These are phyloP conservation scores for Heliopora coerulea DNA, from an alignment of 92 coral and sea anemone species.

Conservation along the genomic window DNA sequence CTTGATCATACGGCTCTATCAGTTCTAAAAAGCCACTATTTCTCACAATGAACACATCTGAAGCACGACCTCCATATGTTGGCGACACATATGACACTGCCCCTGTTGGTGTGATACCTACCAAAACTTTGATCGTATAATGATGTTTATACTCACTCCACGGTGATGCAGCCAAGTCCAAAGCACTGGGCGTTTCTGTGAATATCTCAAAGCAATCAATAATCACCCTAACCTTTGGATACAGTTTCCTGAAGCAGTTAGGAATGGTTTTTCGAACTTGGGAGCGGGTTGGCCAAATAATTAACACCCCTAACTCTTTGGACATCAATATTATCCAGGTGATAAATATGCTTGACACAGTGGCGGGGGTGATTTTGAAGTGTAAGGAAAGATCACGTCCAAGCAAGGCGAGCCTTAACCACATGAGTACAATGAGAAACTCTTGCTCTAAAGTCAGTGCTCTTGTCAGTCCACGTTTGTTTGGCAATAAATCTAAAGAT, in stretches of 20 bases:
- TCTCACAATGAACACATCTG: conserved; percentile 59
- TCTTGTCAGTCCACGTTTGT: conserved; percentile 41
- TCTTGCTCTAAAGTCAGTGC: conserved; percentile 50
- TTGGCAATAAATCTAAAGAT: background rate
- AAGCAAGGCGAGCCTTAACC: conserved; percentile 43
- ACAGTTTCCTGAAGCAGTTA: conserved; percentile 47
- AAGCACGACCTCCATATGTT: conserved; percentile 67
- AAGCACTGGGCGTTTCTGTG: conserved; percentile 62
- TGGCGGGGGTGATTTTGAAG: conserved; percentile 21
- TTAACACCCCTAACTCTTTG: conserved; percentile 60
- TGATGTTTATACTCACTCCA: conserved; percentile 38
- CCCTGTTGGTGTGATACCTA: too few species aligned
- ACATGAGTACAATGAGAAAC: conserved; percentile 45
- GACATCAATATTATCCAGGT: conserved; percentile 51
- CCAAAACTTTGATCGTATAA: conserved; percentile 56
- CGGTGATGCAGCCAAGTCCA: conserved; percentile 55
- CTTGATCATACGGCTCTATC: conserved; percentile 62
- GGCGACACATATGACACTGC: conserved; percentile 60
- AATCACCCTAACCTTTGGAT: conserved; percentile 57
- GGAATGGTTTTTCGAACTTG: conserved; percentile 60
- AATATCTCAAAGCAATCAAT: conserved; percentile 65
- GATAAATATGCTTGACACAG: conserved; percentile 32
- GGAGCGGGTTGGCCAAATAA: conserved; percentile 58
- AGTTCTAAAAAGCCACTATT: conserved; percentile 56
- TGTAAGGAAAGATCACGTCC: conserved; percentile 34